phyloP scores from a whole-genome alignment of 2,113 vertebrate species.

The Urocynchramus pylzowi region DNA sequence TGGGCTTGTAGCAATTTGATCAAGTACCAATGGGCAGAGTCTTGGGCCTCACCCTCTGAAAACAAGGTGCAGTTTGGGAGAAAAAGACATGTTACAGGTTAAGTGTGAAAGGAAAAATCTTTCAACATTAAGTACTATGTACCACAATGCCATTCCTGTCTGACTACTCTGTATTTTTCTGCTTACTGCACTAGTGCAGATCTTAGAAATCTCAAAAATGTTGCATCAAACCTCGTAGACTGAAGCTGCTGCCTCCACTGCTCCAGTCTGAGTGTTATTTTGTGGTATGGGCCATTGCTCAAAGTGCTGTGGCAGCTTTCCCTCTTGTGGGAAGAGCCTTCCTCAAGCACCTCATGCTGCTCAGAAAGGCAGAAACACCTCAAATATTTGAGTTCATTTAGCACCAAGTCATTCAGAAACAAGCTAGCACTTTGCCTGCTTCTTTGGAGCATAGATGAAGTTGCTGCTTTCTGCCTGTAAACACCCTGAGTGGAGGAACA shows the following conservation, averaged over 20 bases:
- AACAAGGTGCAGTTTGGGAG: background rate
- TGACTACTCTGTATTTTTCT: background rate
- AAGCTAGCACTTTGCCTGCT: background rate
- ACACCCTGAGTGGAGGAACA: fast-evolving
- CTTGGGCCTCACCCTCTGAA: background rate
- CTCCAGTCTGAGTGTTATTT: background rate
- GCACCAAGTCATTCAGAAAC: background rate
- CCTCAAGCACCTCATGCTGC: background rate
- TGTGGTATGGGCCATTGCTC: background rate
- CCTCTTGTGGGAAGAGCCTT: background rate
- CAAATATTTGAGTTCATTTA: background rate
- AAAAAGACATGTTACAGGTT: background rate
- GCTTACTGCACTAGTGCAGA: background rate
- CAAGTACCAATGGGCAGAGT: background rate
- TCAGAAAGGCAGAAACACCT: background rate
- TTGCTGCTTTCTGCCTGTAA: background rate
- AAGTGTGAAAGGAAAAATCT: background rate
- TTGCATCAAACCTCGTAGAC: background rate
- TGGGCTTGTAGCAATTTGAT: background rate
- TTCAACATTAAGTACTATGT: background rate
- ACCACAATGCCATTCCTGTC: background rate
- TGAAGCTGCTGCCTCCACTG: background rate
- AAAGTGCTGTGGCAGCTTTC: background rate
- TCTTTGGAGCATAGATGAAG: background rate
- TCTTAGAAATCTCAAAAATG: background rate